Evolutionary conservation across 1,140 invertebrate species (phyloP).

Genomic region (Muscidifurax raptorellus): DNA sequence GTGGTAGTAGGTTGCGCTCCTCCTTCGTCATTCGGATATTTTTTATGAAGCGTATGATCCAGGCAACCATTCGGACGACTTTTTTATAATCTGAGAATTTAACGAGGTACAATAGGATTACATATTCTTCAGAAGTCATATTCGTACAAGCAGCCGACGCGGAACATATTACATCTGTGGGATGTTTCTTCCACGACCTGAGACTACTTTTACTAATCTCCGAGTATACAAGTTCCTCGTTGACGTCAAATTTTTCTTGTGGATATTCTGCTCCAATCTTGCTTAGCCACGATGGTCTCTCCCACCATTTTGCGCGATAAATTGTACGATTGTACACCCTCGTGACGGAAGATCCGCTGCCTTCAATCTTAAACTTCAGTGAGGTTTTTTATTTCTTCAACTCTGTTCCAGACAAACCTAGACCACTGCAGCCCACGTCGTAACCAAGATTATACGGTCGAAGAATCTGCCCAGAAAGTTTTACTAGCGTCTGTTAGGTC

Average conservation of each 20-base stretch:
- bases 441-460: neutral
- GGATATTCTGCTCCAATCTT: no score
- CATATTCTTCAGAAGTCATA: neutral
- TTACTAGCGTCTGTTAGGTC: neutral
- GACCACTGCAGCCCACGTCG: constrained; percentile 50
- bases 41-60: constrained; percentile 55
- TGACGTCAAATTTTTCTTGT: constrained; percentile 23
- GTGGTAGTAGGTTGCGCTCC: neutral
- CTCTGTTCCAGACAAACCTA: constrained; percentile 60
- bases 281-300: constrained; percentile 68
- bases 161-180: neutral
- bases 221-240: constrained; percentile 47
- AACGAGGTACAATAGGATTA: constrained; percentile 6
- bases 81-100: constrained; percentile 54
- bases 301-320: constrained; percentile 69
- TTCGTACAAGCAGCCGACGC: neutral
- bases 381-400: constrained; percentile 61
- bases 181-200: neutral
- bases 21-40: constrained; percentile 39
- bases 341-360: constrained; percentile 62
- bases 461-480: neutral
- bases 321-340: constrained; percentile 2
- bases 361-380: constrained; percentile 59
- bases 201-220: constrained; percentile 49
- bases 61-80: constrained; percentile 56